Evolutionary conservation across 2,888 invertebrate species (phyloP).

Genomic region (Eupeodes latifasciatus): DNA sequence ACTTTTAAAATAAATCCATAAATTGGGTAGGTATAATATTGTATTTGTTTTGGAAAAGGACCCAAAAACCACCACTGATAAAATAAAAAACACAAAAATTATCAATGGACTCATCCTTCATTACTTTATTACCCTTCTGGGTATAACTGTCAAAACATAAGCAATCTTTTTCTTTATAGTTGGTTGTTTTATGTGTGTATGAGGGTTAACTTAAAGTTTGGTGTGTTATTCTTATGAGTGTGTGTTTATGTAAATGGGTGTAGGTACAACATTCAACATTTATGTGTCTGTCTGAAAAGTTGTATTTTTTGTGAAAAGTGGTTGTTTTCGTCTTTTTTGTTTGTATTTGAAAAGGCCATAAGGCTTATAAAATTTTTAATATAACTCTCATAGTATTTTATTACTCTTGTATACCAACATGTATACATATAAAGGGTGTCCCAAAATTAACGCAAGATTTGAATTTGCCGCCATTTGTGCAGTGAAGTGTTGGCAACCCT

Average conservation of each 20-base stretch:
- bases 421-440: too few relatives aligned
- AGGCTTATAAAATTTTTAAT: too few relatives aligned
- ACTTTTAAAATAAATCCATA: conserved; percentile 20
- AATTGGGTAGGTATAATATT: conserved; percentile 9
- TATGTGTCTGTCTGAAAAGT: conserved; percentile 14
- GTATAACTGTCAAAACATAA: conserved; percentile 18
- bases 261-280: background rate
- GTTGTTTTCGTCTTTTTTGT: background rate
- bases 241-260: conserved; percentile 31
- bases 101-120: conserved; percentile 40
- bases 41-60: conserved; percentile 13
- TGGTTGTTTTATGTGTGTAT: background rate
- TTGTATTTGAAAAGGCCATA: background rate
- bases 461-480: too few relatives aligned
- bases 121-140: conserved; percentile 47
- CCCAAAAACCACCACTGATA: conserved; percentile 21
- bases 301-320: conserved; percentile 3
- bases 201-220: conserved; percentile 2
- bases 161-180: conserved; percentile 17
- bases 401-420: too few relatives aligned
- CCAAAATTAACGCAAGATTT: too few relatives aligned
- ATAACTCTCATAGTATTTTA: too few relatives aligned
- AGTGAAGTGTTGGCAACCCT: too few relatives aligned
- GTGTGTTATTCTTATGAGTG: background rate
- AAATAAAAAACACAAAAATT: conserved; percentile 21